Evolutionary conservation across 2,797 vertebrate species (phyloP), one percentile per base, ranked within the genome.

Genomic region (Thamnophis elegans): DNA sequence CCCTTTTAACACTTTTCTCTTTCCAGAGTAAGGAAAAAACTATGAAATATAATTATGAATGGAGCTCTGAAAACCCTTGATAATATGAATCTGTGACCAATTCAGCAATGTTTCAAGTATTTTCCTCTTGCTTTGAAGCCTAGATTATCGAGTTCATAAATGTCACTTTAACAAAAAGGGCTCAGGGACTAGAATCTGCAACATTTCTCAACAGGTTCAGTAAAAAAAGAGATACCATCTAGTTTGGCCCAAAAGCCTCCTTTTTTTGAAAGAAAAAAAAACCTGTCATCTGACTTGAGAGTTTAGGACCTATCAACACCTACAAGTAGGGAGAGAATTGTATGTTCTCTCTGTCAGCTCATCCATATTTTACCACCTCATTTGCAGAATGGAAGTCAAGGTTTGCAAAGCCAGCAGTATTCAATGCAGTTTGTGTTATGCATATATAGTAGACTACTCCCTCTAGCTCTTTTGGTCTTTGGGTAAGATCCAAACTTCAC

Each of bases 321-420:
- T 32, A 65, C 20, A 65, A 25, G 20, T 22, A 86, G 26, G 42
- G n/a, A 85, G 20, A 85, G 13, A 85, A 59, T 12, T 28, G 11
- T 47, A 47, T 73, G 11, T 90, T 86, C 25, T 58, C 53, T 55
- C 36, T 53, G 42, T 82, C 36, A 82, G 73, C 20, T 47, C 36
- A 82, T 82, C 73, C 87, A 42, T 42, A 47, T 87, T 90, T 58
- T 0, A 85, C 92, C 59, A 26, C 54, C 55, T 20, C n/a, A 11
- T 32, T 91, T 90, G 55, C 2, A 4, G 60, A 85, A 89, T 28
- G 73, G 14, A 88, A 60, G 92, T 73, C 6, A 47, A 65, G 91
- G 73, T 94, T 68, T 22, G 91, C 88, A 88, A 82, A 53, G 42
- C 91, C 89, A 59, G 36, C 65, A 91, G 89, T 93, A 92, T 91